Evolutionary conservation across 2,113 vertebrate species (phyloP).

Genomic region (Tyto alba): DNA sequence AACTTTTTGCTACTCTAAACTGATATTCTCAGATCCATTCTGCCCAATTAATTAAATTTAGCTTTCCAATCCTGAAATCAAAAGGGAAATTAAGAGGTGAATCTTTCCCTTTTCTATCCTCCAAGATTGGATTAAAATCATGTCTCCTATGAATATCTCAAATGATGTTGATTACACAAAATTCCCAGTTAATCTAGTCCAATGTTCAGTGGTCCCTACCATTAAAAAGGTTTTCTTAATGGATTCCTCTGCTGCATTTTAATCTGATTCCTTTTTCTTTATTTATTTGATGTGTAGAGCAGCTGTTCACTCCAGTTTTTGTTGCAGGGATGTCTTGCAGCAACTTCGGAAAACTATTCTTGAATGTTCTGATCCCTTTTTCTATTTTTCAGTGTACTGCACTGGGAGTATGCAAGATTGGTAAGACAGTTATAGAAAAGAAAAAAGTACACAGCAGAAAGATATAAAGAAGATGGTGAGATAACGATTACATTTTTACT

Average conservation of each 20-base stretch:
- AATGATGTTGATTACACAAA: not conserved
- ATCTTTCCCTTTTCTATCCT: not conserved
- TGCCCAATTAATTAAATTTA: not conserved
- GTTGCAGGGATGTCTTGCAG: not conserved
- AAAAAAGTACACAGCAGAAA: not conserved
- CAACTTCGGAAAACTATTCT: not conserved
- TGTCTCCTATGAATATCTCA: not conserved
- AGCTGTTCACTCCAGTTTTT: not conserved
- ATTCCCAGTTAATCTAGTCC: not conserved
- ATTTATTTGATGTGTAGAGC: not conserved
- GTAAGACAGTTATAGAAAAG: not conserved
- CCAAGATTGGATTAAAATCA: not conserved
- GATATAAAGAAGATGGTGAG: not conserved
- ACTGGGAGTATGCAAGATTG: not conserved
- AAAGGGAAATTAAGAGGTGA: not conserved
- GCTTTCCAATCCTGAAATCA: not conserved
- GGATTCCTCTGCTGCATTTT: not conserved
- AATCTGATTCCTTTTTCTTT: not conserved
- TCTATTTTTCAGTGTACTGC: not conserved
- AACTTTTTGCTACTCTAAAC: not conserved
- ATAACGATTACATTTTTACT: not conserved
- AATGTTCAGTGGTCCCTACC: not conserved
- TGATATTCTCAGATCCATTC: not conserved
- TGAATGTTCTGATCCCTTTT: not conserved
- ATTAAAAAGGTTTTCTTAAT: not conserved